These are phyloP conservation scores for Amazona finschi DNA, from an alignment of 2,797 vertebrate genomes.

Conservation along the genomic window DNA sequence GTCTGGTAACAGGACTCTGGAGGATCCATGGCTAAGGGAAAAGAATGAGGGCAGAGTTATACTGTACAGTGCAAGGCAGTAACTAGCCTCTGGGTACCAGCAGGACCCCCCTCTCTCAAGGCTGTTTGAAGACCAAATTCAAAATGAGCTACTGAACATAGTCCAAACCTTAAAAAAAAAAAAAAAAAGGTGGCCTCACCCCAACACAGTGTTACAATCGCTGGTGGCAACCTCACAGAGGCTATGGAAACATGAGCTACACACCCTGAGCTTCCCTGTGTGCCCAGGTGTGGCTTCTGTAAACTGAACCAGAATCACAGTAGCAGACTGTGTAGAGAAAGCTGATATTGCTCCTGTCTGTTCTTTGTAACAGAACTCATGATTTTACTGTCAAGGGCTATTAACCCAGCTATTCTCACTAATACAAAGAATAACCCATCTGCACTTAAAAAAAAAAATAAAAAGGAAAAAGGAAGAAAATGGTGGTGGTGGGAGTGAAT, in stretches of 20 bases:
- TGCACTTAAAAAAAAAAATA: no score
- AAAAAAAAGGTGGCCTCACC: not conserved
- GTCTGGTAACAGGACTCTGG: not conserved
- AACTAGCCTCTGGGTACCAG: not conserved
- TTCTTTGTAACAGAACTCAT: not conserved
- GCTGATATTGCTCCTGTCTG: not conserved
- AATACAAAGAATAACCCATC: not conserved
- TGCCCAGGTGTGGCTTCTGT: not conserved
- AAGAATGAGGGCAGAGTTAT: not conserved
- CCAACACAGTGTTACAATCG: not conserved
- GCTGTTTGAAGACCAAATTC: not conserved
- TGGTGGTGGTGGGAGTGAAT: fast-evolving
- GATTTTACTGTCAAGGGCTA: not conserved
- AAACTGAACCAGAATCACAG: not conserved
- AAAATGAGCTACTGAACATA: not conserved
- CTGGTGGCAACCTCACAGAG: not conserved
- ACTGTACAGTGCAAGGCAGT: fast-evolving
- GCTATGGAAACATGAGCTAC: not conserved
- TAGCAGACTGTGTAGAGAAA: not conserved
- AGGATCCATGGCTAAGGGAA: not conserved
- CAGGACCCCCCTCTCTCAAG: not conserved
- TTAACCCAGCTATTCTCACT: not conserved
- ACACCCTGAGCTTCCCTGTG: not conserved
- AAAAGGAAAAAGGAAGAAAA: fast-evolving
- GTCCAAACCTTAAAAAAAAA: not conserved